These are phyloP conservation scores for Heliconius hewitsoni DNA, from an alignment of 1,140 invertebrate genomes.

Conservation along the genomic window DNA sequence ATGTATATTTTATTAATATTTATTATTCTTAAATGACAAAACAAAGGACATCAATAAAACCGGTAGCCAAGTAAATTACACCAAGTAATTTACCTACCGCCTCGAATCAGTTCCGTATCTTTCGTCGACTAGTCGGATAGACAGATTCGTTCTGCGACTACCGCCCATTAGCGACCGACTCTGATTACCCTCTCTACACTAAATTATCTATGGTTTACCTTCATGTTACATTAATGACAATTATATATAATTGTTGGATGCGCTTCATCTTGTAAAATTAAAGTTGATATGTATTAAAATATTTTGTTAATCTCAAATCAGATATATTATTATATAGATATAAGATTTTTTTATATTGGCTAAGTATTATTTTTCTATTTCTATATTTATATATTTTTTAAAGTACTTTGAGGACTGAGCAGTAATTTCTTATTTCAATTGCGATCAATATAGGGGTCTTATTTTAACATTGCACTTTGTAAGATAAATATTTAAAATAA, in stretches of 20 bases:
- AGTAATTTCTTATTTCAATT: no score
- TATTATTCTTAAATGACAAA: neutral
- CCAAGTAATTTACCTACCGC: constrained; percentile 19
- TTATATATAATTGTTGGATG: constrained; percentile 63
- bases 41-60: constrained; percentile 10
- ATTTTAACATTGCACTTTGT: no score
- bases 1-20: neutral
- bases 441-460: no score
- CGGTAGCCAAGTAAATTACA: constrained; percentile 4
- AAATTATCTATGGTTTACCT: constrained; percentile 69
- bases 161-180: constrained; percentile 62
- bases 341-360: no score
- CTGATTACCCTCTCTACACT: constrained; percentile 60
- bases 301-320: neutral
- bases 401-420: no score
- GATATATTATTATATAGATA: no score
- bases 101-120: constrained; percentile 34
- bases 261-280: constrained; percentile 60
- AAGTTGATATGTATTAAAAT: constrained; percentile 21
- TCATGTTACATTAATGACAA: constrained; percentile 66
- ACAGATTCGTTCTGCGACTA: constrained; percentile 71
- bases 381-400: no score
- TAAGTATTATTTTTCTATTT: no score
- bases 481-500: no score
- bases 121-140: constrained; percentile 48